Evolutionary conservation across 2,797 vertebrate species (phyloP).

Genomic region (Moxostoma hubbsi): DNA sequence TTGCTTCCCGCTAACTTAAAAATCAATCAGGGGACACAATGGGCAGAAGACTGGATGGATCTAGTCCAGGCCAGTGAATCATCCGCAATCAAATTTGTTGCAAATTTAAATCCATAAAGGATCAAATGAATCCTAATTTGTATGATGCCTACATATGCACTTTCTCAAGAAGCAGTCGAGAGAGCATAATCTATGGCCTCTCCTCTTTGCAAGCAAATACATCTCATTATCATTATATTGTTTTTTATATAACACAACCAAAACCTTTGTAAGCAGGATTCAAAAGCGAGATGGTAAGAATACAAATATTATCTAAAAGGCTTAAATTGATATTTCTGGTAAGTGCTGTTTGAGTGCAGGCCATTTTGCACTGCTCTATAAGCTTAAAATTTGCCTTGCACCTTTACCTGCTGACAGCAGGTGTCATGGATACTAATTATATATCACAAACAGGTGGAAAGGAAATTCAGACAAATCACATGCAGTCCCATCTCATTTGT

Average conservation of each 20-base stretch:
- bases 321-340: conserved; percentile 27
- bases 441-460: conserved; percentile 76
- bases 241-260: conserved; percentile 20
- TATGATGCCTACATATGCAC: conserved; percentile 68
- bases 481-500: conserved; percentile 80
- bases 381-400: conserved; percentile 69
- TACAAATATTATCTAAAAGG: background rate
- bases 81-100: conserved; percentile 83
- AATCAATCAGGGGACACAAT: conserved; percentile 98
- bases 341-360: conserved; percentile 43
- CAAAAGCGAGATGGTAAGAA: background rate
- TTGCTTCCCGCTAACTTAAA: conserved; percentile 95
- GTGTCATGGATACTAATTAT: conserved; percentile 77
- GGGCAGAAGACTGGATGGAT: conserved; percentile 88
- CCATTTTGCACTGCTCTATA: conserved; percentile 34
- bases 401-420: conserved; percentile 61
- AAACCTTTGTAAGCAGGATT: background rate
- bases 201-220: conserved; percentile 60
- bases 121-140: conserved; percentile 76
- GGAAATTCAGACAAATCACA: conserved; percentile 76
- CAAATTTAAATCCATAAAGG: conserved; percentile 80
- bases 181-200: conserved; percentile 58
- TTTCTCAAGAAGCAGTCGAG: conserved; percentile 56
- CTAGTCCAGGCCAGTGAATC: conserved; percentile 83
- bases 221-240: conserved; percentile 49